Conservation (phyloP, 2,113 vertebrate species). For the Nibea coibor region DNA sequence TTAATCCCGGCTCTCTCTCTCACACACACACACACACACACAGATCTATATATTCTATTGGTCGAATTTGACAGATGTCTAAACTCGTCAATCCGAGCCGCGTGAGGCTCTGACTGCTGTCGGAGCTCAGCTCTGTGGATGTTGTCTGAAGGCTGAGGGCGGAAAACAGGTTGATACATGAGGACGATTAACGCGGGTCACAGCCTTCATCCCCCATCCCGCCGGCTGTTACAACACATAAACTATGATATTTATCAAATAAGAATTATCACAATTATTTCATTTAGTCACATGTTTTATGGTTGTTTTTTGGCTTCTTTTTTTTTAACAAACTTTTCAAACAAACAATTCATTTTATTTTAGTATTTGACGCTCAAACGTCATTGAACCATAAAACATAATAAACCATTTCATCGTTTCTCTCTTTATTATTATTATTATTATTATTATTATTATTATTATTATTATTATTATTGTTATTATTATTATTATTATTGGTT, state of each 20-base stretch:
- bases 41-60: conserved; percentile 28
- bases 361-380: not conserved
- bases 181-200: not conserved
- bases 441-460: not conserved
- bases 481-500: not conserved
- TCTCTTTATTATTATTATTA: too few relatives aligned
- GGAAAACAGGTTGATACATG: not conserved
- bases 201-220: not conserved
- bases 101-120: conserved; percentile 2
- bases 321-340: not conserved
- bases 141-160: not conserved
- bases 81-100: conserved; percentile 31
- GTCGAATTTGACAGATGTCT: conserved; percentile 57
- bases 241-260: not conserved
- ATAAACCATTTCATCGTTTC: too few relatives aligned
- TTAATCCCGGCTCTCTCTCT: conserved; percentile 41
- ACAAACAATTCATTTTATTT: not conserved
- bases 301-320: not conserved
- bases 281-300: not conserved
- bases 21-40: too few relatives aligned
- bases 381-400: not conserved
- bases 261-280: not conserved
- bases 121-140: not conserved
- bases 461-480: too few relatives aligned
- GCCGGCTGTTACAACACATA: not conserved